A percentile compares a stretch with the other conserved stretches of the same genome.
phyloP scores from a whole-genome alignment of 2,113 vertebrate species.

The Chelonoidis abingdonii region DNA sequence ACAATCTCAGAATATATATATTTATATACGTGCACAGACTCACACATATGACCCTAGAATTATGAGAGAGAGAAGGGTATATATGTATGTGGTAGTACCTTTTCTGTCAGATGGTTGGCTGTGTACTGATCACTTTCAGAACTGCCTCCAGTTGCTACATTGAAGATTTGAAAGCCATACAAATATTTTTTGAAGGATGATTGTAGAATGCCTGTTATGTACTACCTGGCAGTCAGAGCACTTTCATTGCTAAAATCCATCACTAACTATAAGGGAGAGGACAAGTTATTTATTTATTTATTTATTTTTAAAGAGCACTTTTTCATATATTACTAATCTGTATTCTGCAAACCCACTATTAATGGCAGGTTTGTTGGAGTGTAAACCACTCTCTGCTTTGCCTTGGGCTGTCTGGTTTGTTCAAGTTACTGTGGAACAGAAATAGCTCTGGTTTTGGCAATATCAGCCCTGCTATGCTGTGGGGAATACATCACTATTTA shows the following conservation, averaged over 20 bases:
- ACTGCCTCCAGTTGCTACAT: constrained; percentile 2
- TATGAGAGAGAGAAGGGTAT: background rate
- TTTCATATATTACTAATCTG: constrained; percentile 71
- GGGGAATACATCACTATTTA: constrained; percentile 76
- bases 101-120: background rate
- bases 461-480: constrained; percentile 69
- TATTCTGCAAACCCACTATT: constrained; percentile 66
- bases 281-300: constrained; percentile 14
- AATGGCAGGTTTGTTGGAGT: constrained; percentile 73
- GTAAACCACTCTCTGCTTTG: constrained; percentile 68
- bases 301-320: constrained; percentile 43
- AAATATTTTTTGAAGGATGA: constrained; percentile 19
- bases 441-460: constrained; percentile 78
- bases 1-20: background rate
- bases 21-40: background rate
- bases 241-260: constrained; percentile 57
- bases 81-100: background rate
- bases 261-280: constrained; percentile 52
- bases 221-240: constrained; percentile 43
- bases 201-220: constrained; percentile 40
- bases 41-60: background rate
- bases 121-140: constrained; percentile 19
- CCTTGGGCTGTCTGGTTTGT: constrained; percentile 77
- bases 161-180: constrained; percentile 7
- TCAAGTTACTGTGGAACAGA: constrained; percentile 74